A percentile compares a stretch with the other conserved stretches of the same genome.
Conservation (phyloP, 53 echinoderm and acorn worm genomes). For the Holothuria scabra region DNA sequence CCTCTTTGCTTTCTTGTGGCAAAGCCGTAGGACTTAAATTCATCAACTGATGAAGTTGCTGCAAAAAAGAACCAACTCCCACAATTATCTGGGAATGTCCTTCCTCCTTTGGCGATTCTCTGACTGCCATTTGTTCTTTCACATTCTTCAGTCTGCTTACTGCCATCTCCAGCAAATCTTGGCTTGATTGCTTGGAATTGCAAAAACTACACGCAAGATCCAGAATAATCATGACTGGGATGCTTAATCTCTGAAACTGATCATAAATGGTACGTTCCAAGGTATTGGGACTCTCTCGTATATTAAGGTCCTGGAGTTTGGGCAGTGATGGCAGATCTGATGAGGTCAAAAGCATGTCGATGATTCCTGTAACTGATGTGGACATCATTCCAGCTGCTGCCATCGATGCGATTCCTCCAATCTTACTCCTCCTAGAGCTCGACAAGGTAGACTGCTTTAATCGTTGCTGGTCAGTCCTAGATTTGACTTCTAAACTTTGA, state of each 20-base stretch:
- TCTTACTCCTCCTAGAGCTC: background rate
- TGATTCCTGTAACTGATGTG: constrained; percentile 67
- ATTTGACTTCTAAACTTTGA: constrained; percentile 59
- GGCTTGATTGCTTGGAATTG: constrained; percentile 71
- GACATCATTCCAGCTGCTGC: constrained; percentile 87
- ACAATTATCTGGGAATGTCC: background rate
- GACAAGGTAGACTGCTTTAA: background rate
- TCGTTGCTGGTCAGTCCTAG: background rate
- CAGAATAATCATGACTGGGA: constrained; percentile 78
- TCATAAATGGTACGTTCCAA: constrained; percentile 44
- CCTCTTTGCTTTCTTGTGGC: background rate
- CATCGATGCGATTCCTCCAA: constrained; percentile 69
- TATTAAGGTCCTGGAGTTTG: background rate
- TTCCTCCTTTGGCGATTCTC: background rate
- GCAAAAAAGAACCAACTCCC: constrained; percentile 1
- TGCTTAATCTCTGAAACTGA: constrained; percentile 59
- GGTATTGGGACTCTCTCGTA: constrained; percentile 41
- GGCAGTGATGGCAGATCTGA: constrained; percentile 71
- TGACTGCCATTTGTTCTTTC: background rate
- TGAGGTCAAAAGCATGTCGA: constrained; percentile 74
- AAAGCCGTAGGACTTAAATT: background rate
- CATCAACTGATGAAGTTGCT: constrained; percentile 4
- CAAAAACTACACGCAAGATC: constrained; percentile 85
- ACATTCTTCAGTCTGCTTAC: constrained; percentile 61
- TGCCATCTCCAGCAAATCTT: constrained; percentile 73